Percentiles rank a stretch among this genome's conserved stretches.
phyloP scores from a whole-genome alignment of 2,797 vertebrate genomes.

The Harpagifer antarcticus region DNA sequence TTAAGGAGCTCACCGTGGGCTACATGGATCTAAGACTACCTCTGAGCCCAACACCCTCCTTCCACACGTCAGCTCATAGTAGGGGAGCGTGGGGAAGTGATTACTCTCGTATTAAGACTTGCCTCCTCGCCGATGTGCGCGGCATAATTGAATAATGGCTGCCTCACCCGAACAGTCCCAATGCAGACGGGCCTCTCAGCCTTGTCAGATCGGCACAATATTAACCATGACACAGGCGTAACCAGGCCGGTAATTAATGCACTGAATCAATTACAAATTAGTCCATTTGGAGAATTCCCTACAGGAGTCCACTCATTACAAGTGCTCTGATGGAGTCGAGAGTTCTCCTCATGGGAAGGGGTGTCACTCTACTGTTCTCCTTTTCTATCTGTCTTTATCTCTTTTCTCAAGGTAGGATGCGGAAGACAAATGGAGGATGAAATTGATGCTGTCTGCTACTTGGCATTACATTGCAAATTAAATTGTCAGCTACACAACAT shows the following conservation, averaged over 20 bases:
- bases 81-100: constrained; percentile 73
- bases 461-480: constrained; percentile 34
- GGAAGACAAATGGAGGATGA: constrained; percentile 60
- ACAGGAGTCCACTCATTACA: constrained; percentile 84
- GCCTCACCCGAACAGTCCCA: constrained; percentile 82
- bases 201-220: constrained; percentile 84
- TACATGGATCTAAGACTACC: constrained; percentile 50
- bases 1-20: constrained; percentile 65
- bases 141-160: constrained; percentile 87
- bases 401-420: constrained; percentile 55
- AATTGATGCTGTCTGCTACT: constrained; percentile 46
- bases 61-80: constrained; percentile 47
- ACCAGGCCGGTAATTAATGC: constrained; percentile 87
- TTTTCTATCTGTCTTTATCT: constrained; percentile 67
- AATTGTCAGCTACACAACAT: constrained; percentile 39
- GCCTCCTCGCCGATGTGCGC: constrained; percentile 64
- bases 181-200: constrained; percentile 72
- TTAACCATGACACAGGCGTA: constrained; percentile 88
- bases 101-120: constrained; percentile 82
- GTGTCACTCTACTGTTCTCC: constrained; percentile 65
- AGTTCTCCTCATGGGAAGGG: constrained; percentile 67
- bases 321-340: constrained; percentile 78
- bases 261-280: constrained; percentile 89
- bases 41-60: constrained; percentile 32
- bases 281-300: constrained; percentile 86